Evolutionary conservation across 2,113 vertebrate genomes (phyloP).

Genomic region (Pomatorhinus ruficollis): DNA sequence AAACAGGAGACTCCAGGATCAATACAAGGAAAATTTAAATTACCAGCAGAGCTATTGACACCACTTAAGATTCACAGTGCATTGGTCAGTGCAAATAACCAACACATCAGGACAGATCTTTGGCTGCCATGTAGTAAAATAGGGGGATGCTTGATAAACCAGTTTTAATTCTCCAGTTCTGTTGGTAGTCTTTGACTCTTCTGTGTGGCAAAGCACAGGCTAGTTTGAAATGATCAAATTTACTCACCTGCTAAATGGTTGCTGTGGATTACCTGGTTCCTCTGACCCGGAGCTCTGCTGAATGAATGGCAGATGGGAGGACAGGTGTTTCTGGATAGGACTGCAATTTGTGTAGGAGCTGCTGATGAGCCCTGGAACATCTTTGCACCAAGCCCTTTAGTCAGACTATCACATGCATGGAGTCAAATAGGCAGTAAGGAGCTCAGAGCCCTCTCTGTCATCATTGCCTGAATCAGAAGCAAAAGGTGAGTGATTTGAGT

Average conservation of each 20-base stretch:
- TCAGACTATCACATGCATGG: background rate
- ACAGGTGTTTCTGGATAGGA: background rate
- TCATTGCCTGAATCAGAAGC: background rate
- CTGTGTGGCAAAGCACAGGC: background rate
- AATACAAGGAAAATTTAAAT: background rate
- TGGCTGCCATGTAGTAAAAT: background rate
- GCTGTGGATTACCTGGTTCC: rapidly evolving
- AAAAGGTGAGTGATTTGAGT: background rate
- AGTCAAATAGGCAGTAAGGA: background rate
- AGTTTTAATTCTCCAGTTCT: background rate
- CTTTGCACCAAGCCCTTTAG: background rate
- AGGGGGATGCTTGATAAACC: background rate
- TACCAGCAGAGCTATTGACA: background rate
- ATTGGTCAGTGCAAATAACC: background rate
- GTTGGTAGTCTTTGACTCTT: background rate
- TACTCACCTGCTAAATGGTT: background rate
- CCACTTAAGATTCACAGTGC: background rate
- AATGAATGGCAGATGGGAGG: background rate
- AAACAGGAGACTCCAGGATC: background rate
- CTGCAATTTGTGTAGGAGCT: background rate
- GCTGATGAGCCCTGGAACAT: background rate
- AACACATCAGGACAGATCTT: background rate
- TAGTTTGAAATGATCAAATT: background rate
- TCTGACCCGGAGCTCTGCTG: background rate
- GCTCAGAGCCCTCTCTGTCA: background rate